phyloP scores from a whole-genome alignment of 2,888 invertebrate species.

The Crepidodera aurea region DNA sequence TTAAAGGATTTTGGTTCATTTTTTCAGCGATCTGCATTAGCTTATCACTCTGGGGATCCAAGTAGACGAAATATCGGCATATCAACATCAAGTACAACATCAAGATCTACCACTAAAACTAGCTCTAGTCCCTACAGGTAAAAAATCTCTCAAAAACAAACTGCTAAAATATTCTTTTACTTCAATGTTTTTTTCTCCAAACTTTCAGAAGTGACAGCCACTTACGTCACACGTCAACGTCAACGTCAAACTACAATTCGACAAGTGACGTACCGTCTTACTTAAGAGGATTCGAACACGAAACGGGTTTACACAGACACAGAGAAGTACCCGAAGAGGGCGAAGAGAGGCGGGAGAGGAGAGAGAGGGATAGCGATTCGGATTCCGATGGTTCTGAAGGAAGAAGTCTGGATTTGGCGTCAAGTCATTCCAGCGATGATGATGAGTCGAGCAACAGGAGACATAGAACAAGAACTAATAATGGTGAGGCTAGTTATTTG shows the following conservation, averaged over 20 bases:
- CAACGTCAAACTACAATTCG: conserved; percentile 87
- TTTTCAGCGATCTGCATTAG: conserved; percentile 77
- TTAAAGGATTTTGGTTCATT: background rate
- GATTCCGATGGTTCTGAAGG: conserved; percentile 83
- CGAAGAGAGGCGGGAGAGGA: conserved; percentile 53
- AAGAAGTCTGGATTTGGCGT: conserved; percentile 88
- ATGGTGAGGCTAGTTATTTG: background rate
- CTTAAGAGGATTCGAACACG: conserved; percentile 70
- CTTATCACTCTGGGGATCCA: conserved; percentile 77
- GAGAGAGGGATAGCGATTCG: conserved; percentile 67
- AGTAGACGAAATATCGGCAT: conserved; percentile 85
- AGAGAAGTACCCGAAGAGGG: conserved; percentile 62
- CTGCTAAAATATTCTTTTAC: no score
- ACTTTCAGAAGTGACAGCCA: conserved; percentile 78
- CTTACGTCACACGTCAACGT: conserved; percentile 82
- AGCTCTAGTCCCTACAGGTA: conserved; percentile 91
- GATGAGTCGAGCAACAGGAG: conserved; percentile 69
- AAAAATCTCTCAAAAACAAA: conserved; percentile 53
- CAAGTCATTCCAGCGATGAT: conserved; percentile 95
- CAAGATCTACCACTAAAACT: conserved; percentile 92
- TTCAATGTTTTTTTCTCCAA: no score
- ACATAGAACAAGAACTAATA: conserved; percentile 43
- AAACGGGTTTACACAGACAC: conserved; percentile 65
- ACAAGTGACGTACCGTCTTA: conserved; percentile 81
- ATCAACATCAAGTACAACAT: conserved; percentile 94